Conservation (phyloP, 1,140 invertebrate species). For the Drosophila nigrodunni region DNA sequence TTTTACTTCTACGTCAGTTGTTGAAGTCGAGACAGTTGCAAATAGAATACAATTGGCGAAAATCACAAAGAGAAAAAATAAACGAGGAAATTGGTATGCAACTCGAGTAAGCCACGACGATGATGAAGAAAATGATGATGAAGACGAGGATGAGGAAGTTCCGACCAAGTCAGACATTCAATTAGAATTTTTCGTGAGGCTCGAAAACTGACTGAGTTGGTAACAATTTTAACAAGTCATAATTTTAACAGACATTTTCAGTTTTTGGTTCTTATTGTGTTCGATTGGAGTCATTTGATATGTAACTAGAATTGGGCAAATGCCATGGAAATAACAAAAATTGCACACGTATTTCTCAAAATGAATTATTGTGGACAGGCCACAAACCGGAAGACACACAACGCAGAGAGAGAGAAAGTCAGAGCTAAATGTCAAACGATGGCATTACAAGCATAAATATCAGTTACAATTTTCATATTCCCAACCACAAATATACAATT, state of each 20-base stretch:
- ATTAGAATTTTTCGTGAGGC: conserved; percentile 50
- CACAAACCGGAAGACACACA: conserved; percentile 11
- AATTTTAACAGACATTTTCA: conserved; percentile 53
- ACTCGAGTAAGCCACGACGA: conserved; percentile 8
- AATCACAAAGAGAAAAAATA: conserved; percentile 9
- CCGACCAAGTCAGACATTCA: conserved; percentile 55
- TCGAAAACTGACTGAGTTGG: conserved; percentile 13
- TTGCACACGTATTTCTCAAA: conserved; percentile 65
- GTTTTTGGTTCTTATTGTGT: conserved; percentile 46
- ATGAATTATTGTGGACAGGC: conserved; percentile 75
- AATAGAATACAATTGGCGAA: conserved; percentile 5
- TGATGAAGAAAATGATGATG: not conserved
- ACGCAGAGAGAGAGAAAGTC: not conserved
- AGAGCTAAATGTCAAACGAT: conserved; percentile 69
- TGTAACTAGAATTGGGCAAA: conserved; percentile 39
- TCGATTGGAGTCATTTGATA: conserved; percentile 19
- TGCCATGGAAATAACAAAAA: conserved; percentile 66
- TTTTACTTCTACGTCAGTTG: conserved; percentile 4
- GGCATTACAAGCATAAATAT: conserved; percentile 80
- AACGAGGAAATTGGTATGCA: conserved; percentile 51
- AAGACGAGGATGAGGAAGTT: conserved; percentile 1
- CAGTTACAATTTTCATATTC: conserved; percentile 81
- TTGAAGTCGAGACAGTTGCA: conserved; percentile 4
- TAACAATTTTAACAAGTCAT: conserved; percentile 61
- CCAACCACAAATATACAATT: conserved; percentile 73